Percentiles rank a stretch among this genome's conserved stretches.
Evolutionary conservation across 2,888 invertebrate genomes (phyloP).

Genomic region (Masnerella sp.): DNA sequence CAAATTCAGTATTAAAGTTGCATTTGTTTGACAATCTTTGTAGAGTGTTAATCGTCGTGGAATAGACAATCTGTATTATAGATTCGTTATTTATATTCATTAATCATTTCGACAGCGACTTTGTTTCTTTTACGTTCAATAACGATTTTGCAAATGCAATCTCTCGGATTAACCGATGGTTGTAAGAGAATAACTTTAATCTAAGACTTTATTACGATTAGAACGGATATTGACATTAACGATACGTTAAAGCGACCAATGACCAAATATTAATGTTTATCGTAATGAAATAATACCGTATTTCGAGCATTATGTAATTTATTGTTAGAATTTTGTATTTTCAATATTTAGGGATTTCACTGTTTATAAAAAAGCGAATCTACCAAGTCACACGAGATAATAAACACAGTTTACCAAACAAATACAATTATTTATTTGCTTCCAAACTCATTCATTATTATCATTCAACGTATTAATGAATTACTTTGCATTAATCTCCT

Average conservation of each 20-base stretch:
- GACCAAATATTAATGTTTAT: conserved; percentile 76
- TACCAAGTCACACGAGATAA: conserved; percentile 32
- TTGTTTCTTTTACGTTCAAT: no score
- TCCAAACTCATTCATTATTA: no score
- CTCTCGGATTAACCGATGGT: conserved; percentile 5
- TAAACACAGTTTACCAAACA: conserved; percentile 41
- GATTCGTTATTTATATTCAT: conserved; percentile 38
- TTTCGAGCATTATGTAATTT: conserved; percentile 69
- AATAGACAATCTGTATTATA: conserved; percentile 44
- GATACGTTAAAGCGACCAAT: conserved; percentile 66
- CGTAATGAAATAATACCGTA: conserved; percentile 63
- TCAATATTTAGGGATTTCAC: conserved; percentile 35
- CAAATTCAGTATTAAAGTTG: conserved; percentile 69
- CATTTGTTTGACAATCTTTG: conserved; percentile 53
- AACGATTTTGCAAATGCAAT: no score
- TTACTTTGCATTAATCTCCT: no score
- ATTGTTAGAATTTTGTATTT: conserved; percentile 64
- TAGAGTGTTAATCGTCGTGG: conserved; percentile 31
- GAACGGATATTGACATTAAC: conserved; percentile 34
- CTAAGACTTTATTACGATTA: conserved; percentile 34
- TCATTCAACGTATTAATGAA: no score
- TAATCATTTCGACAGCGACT: conserved; percentile 35
- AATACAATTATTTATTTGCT: no score
- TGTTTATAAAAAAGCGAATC: conserved; percentile 20
- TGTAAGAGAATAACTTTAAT: conserved; percentile 11